Conservation (phyloP, 2,113 vertebrate genomes). For the Scomber scombrus region DNA sequence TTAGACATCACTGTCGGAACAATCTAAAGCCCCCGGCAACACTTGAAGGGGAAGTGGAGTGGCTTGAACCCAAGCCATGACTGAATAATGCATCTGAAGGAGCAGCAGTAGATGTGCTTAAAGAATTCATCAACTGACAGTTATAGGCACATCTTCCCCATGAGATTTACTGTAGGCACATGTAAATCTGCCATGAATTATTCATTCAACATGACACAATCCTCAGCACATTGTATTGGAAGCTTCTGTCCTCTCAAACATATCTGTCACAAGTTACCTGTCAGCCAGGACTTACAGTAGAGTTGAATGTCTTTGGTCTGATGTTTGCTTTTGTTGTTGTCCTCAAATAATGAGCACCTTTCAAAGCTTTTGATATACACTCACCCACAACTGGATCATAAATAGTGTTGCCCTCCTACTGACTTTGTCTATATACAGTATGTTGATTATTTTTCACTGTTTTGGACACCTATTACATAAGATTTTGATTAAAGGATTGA, state of each 20-base stretch:
- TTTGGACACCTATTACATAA: slow-evolving; percentile 1
- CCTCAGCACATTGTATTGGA: slow-evolving; percentile 39
- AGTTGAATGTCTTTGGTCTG: slow-evolving; percentile 4
- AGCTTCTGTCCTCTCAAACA: slow-evolving; percentile 24
- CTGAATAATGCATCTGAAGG: slow-evolving; percentile 61
- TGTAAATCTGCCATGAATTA: slow-evolving; percentile 67
- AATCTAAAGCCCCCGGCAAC: slow-evolving; percentile 23
- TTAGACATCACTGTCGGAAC: neutral
- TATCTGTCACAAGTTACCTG: slow-evolving; percentile 31
- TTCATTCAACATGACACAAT: slow-evolving; percentile 40
- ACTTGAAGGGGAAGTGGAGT: slow-evolving; percentile 17
- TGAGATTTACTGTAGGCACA: slow-evolving; percentile 54
- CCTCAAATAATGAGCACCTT: slow-evolving; percentile 49
- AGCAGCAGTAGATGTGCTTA: slow-evolving; percentile 55
- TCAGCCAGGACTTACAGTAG: slow-evolving; percentile 31
- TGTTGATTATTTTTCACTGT: neutral
- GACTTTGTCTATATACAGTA: neutral
- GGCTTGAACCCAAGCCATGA: slow-evolving; percentile 28
- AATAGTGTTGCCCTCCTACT: neutral
- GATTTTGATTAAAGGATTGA: neutral
- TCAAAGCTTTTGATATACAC: slow-evolving; percentile 22
- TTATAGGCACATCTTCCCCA: slow-evolving; percentile 44
- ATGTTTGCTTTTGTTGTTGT: slow-evolving; percentile 37
- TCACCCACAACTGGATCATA: slow-evolving; percentile 8
- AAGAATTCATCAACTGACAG: slow-evolving; percentile 71